Percentiles rank a stretch among this genome's conserved stretches.
Evolutionary conservation across 2,888 invertebrate genomes (phyloP).

Genomic region (Maniola hyperantus): DNA sequence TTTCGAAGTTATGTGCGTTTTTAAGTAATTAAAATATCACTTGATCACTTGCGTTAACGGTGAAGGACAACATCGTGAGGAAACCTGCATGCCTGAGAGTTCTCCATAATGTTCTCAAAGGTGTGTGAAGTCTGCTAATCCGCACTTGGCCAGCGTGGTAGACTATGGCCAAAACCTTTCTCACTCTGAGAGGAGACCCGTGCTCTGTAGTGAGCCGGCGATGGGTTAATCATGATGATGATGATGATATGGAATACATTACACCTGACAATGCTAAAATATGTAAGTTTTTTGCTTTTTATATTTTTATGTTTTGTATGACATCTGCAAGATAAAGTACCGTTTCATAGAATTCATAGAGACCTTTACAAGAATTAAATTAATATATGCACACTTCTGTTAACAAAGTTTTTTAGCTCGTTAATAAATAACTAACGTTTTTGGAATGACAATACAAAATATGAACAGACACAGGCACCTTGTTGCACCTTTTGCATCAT

Average conservation of each 20-base stretch:
- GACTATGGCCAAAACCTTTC: too few species aligned
- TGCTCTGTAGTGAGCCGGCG: too few species aligned
- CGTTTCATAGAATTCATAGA: background rate
- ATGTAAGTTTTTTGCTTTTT: background rate
- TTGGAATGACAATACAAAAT: constrained; percentile 6
- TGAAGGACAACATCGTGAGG: too few species aligned
- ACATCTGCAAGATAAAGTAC: background rate
- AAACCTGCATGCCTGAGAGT: too few species aligned
- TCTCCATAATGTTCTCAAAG: too few species aligned
- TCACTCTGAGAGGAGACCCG: too few species aligned
- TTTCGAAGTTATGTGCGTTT: too few species aligned
- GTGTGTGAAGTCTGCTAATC: too few species aligned
- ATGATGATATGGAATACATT: background rate
- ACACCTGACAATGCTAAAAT: background rate
- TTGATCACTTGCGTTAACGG: too few species aligned
- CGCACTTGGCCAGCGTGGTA: too few species aligned
- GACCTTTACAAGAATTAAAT: background rate
- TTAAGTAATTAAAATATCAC: too few species aligned
- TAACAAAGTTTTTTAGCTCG: background rate
- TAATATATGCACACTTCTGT: background rate
- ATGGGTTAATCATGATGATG: too few species aligned
- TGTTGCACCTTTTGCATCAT: constrained; percentile 9
- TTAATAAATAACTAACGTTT: background rate
- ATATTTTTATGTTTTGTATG: background rate
- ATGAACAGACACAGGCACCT: background rate